phyloP scores from a whole-genome alignment of 2,113 vertebrate genomes.

The Bombycilla garrulus region DNA sequence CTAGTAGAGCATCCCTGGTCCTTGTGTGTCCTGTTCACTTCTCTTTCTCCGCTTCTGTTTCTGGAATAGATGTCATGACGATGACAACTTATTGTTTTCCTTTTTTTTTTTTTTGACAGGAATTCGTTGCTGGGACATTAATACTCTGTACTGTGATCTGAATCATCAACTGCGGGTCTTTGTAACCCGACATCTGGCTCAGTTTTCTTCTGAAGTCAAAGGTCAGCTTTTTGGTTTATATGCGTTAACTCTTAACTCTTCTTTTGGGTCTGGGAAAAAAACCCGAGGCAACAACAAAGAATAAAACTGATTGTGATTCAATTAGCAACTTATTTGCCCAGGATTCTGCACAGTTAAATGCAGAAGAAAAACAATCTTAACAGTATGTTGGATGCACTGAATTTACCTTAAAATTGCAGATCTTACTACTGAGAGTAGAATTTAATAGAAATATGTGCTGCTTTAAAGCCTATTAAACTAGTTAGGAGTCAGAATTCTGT shows the following conservation, averaged over 20 bases:
- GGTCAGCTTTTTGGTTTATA: constrained; percentile 76
- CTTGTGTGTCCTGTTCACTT: background rate
- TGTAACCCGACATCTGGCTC: constrained; percentile 87
- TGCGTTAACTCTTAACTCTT: background rate
- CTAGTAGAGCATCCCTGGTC: background rate
- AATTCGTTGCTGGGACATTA: constrained; percentile 86
- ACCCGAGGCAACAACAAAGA: background rate
- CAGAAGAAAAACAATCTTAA: background rate
- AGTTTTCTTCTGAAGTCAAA: constrained; percentile 93
- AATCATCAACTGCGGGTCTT: constrained; percentile 90
- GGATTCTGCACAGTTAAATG: background rate
- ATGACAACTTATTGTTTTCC: background rate
- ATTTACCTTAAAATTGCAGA: background rate
- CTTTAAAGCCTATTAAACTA: background rate
- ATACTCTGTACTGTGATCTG: constrained; percentile 82
- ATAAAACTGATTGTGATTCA: background rate
- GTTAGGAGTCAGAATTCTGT: background rate
- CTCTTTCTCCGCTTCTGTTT: background rate
- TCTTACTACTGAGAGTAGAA: background rate
- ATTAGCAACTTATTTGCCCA: background rate
- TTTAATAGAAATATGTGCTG: background rate
- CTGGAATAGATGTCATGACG: background rate
- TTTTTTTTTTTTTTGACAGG: constrained; percentile 62
- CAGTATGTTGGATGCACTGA: background rate
- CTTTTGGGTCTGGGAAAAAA: background rate